Evolutionary conservation across 2,113 vertebrate species (phyloP), one percentile per base, ranked within the genome.

Genomic region (Ictalurus punctatus): DNA sequence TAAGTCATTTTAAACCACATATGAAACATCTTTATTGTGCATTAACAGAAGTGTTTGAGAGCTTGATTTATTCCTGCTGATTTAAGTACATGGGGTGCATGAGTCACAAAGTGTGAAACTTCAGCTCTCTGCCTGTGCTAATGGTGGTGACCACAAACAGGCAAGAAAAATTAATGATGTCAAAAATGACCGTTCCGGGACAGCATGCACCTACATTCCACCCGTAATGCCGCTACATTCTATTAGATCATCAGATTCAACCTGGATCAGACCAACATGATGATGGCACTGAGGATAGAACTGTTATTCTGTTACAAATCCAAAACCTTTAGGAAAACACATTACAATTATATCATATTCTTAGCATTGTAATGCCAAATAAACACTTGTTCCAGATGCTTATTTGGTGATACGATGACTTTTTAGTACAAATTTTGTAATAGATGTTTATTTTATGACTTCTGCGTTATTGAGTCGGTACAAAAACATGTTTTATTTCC

Each of bases 1-100:
- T 54, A 71, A 73, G 44, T 54, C 67, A 71, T 40, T 25, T 34
- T 54, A 54, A 85, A 85, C 84, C 84, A 54, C 84, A 71, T n/a
- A 37, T 71, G 23, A 34, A 69, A 69, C 59, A 69, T 84, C 21
- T 67, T 40, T 44, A 65, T 17, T 85, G 83, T 30, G 23, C 48
- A 63, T 48, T 14, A 69, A 73, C 44, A 71, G 17, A 85, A 54
- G n/a, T 84, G 27, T 44, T 13, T 56, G n/a, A 71, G 44, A 54
- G 44, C 44, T 30, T 30, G n/a, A 71, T 69, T 85, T 54, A 56
- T 56, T 83, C 58, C 81, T 44, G 81, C 81, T 63, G 34, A 63
- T 25, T 44, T 23, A 63, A 83, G 81, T 63, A 63, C 12, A n/a
- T 83, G 23, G 12, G 59, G 34, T 63, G 4, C 34, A 63, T 83